phyloP scores from a whole-genome alignment of 2,797 vertebrate species.

The Mormyrus proboscirostris region DNA sequence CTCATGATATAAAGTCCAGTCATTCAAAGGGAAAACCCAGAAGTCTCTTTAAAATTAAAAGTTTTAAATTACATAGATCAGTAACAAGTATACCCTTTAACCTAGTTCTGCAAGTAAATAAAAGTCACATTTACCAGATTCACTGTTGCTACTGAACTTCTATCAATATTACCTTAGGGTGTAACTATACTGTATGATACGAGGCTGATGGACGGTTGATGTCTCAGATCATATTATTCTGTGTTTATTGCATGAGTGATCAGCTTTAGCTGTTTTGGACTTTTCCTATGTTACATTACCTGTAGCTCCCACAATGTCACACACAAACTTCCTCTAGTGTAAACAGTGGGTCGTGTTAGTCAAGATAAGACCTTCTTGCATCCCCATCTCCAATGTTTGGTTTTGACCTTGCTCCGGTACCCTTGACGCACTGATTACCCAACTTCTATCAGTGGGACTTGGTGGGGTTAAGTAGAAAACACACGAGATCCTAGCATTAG shows the following conservation, averaged over 20 bases:
- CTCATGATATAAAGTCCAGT: not conserved
- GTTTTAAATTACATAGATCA: not conserved
- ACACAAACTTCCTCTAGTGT: not conserved
- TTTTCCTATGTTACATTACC: not conserved
- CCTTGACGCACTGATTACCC: not conserved
- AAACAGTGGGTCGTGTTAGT: not conserved
- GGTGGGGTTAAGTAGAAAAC: not conserved
- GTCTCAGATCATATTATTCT: not conserved
- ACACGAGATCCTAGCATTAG: not conserved
- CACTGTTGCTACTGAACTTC: not conserved
- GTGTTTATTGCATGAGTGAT: not conserved
- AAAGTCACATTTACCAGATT: not conserved
- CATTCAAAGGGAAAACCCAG: not conserved
- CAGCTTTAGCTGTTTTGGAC: not conserved
- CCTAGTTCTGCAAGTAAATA: not conserved
- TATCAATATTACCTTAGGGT: not conserved
- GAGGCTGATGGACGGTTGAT: not conserved
- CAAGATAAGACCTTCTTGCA: not conserved
- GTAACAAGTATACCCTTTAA: not conserved
- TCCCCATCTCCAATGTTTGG: not conserved
- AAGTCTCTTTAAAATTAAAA: not conserved
- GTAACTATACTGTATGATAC: not conserved
- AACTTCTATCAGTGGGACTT: not conserved
- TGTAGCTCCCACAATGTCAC: not conserved
- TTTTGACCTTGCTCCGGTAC: not conserved